Evolutionary conservation across 1,140 invertebrate species (phyloP).

Genomic region (Lepidotrigona ventralis): DNA sequence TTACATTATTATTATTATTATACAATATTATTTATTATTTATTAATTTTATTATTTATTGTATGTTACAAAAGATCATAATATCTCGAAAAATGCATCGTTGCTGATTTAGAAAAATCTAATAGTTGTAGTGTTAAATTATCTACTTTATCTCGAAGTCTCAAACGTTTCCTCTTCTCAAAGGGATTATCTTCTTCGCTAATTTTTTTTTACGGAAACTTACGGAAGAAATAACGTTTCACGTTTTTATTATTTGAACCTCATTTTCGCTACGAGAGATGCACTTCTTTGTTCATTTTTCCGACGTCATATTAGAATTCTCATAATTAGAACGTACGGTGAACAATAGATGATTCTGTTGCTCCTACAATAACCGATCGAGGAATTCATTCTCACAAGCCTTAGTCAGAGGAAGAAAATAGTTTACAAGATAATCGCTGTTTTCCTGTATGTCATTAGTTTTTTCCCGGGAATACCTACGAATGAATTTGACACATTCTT

Average conservation of each 20-base stretch:
- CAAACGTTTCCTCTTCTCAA: not conserved
- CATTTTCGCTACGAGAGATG: not conserved
- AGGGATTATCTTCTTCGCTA: not conserved
- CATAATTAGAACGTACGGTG: not conserved
- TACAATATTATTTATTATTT: too few relatives aligned
- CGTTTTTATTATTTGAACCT: not conserved
- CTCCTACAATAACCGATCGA: not conserved
- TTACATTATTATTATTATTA: too few relatives aligned
- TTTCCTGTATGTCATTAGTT: not conserved
- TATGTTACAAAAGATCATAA: too few relatives aligned
- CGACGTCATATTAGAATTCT: not conserved
- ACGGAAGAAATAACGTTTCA: not conserved
- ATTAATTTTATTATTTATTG: too few relatives aligned
- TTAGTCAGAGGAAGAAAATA: conserved; percentile 33
- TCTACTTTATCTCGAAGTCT: not conserved
- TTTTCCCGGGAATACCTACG: conserved; percentile 20
- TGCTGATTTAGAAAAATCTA: too few relatives aligned
- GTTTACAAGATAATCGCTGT: conserved; percentile 11
- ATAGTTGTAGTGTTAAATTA: not conserved
- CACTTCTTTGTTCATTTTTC: not conserved
- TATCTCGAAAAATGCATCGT: too few relatives aligned
- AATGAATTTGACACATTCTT: not conserved
- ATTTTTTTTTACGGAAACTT: not conserved
- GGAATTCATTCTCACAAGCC: not conserved
- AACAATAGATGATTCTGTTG: not conserved